Base-by-base conservation (phyloP, 2,888 invertebrate species). In the Melieria omissa region DNA sequence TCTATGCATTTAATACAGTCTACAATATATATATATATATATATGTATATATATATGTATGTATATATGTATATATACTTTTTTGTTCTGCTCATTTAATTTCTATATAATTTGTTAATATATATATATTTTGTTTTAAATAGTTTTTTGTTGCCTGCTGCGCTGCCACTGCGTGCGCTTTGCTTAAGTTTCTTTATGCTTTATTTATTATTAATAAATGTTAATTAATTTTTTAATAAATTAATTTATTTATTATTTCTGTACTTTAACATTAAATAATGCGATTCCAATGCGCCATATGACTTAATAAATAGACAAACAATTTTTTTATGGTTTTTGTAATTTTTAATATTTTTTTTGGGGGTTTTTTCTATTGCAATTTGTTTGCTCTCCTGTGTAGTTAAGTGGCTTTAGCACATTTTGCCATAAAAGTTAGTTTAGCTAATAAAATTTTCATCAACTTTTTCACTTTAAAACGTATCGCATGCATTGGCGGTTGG, bases 261-360 rank as follows among this genome's bases (percentile, higher is more conserved):
- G 41, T 46, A 60, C 45, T 12, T 64, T 70, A 73, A 4, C 45
- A 29, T 64, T 61, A 65, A 66, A 41, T 47, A 52, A 73, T 67
- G 45, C 68, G 67, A 14, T 63, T 71, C 58, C 3, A 4, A 10
- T 68, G 14, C 16, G 55, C 44, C 29, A 49, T 63, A 52, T 58
- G 63, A 70, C 70, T 70, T 58, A 63, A 64, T n/a, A 68, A 64
- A 68, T 60, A 61, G 64, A 65, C 68, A 61, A 64, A 54, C 54
- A 68, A 60, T 64, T 52, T 54, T 64, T 63, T 57, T 60, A 5
- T 71, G 0, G 29, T 10, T 45, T 29, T 72, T 61, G 42, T 61
- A 58, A 29, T 12, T 52, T 41, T 54, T 69, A 14, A 62, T 55
- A 29, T 47, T n/a, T 64, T 70, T 29, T 42, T 47, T 47, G 9